Conservation (phyloP, 2,888 invertebrate genomes). For the Julus scandinavius region DNA sequence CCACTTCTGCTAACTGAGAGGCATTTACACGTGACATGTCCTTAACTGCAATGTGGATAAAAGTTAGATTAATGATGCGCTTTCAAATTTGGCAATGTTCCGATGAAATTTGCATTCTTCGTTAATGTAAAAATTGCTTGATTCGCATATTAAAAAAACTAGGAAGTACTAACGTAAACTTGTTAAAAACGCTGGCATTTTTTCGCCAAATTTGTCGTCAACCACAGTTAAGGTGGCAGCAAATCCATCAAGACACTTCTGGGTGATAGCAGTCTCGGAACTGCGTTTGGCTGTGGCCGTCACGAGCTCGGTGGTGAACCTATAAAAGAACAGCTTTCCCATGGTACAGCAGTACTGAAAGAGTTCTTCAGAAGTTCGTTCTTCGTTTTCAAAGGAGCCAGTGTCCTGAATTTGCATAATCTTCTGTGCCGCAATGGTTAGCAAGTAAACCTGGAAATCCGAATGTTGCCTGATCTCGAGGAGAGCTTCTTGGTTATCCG, state of each 20-base stretch:
- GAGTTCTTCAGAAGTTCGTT: neutral
- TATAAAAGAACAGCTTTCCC: slow-evolving; percentile 21
- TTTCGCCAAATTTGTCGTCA: neutral
- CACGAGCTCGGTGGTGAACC: neutral
- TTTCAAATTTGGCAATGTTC: too few species aligned
- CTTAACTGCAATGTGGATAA: neutral
- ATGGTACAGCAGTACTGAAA: slow-evolving; percentile 43
- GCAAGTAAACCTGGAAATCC: slow-evolving; percentile 42
- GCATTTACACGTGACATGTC: neutral
- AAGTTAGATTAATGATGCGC: neutral
- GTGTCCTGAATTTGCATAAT: neutral
- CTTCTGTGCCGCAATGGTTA: slow-evolving; percentile 25
- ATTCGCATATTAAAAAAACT: neutral
- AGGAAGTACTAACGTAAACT: neutral
- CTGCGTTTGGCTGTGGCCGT: neutral
- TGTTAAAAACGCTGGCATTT: slow-evolving; percentile 33
- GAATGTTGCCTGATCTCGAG: neutral
- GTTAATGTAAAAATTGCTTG: too few species aligned
- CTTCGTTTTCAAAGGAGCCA: slow-evolving; percentile 36
- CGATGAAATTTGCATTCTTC: too few species aligned
- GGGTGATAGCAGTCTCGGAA: neutral
- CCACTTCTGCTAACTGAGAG: neutral
- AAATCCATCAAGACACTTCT: neutral
- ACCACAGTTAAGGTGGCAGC: neutral
- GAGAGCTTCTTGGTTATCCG: slow-evolving; percentile 33